phyloP scores from a whole-genome alignment of 2,113 vertebrate species.

The Oenanthe melanoleuca region DNA sequence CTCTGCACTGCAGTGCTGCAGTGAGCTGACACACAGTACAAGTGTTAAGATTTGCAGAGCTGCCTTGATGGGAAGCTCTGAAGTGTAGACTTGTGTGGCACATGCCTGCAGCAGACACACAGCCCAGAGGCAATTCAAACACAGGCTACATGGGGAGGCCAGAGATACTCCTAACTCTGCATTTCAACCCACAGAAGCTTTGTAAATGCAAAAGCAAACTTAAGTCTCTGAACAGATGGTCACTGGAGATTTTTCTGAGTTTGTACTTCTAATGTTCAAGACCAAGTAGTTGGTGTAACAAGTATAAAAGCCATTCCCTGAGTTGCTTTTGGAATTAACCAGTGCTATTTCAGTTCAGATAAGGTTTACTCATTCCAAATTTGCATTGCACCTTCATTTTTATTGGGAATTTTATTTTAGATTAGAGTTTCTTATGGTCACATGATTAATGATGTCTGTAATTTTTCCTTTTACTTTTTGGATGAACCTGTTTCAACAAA shows the following conservation, averaged over 20 bases:
- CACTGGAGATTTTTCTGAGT: slow-evolving; percentile 15
- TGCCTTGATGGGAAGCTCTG: not conserved
- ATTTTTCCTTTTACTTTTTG: not conserved
- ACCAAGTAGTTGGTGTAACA: not conserved
- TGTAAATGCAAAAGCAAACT: slow-evolving; percentile 12
- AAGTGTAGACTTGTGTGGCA: not conserved
- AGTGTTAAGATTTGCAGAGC: slow-evolving; percentile 7
- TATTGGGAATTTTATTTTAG: not conserved
- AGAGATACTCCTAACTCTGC: not conserved
- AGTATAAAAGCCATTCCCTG: not conserved
- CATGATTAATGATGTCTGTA: not conserved
- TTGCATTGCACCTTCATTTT: not conserved
- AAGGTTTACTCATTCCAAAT: slow-evolving; percentile 6
- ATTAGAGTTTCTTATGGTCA: not conserved
- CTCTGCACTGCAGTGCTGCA: not conserved
- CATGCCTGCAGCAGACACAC: not conserved
- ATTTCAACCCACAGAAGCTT: not conserved
- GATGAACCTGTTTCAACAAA: not conserved
- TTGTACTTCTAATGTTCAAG: slow-evolving; percentile 5
- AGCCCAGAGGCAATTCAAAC: slow-evolving; percentile 13
- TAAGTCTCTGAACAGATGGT: not conserved
- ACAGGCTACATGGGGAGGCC: not conserved
- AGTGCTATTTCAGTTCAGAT: not conserved
- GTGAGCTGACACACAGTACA: not conserved
- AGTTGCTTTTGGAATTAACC: not conserved